Conservation (phyloP, 2,113 vertebrate species). For the Brachypteracias leptosomus region DNA sequence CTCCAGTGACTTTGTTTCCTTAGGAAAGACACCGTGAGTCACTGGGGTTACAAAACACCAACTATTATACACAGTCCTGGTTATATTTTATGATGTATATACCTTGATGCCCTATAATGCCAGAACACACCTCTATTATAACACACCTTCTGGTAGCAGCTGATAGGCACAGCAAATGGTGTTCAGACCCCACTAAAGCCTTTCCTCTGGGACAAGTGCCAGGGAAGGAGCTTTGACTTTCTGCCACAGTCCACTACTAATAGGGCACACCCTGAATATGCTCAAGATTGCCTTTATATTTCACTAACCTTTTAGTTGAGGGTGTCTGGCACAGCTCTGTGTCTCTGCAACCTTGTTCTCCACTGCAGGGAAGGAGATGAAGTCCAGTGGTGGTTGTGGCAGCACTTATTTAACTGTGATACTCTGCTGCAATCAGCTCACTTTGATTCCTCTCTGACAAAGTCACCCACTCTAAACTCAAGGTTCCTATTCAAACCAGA, state of each 20-base stretch:
- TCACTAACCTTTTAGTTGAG: not conserved
- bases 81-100: not conserved
- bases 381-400: not conserved
- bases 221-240: not conserved
- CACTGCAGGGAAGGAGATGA: not conserved
- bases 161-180: not conserved
- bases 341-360: not conserved
- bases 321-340: not conserved
- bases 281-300: not conserved
- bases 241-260: not conserved
- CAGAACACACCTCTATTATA: not conserved
- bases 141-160: not conserved
- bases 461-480: not conserved
- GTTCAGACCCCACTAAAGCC: not conserved
- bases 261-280: not conserved
- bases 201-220: not conserved
- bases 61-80: not conserved
- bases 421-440: not conserved
- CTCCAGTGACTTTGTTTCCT: slow-evolving; percentile 41
- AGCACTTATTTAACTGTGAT: not conserved
- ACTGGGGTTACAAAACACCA: slow-evolving; percentile 40
- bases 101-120: not conserved
- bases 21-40: slow-evolving; percentile 34
- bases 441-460: not conserved
- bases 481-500: rapidly evolving